Conservation (phyloP, 2,888 invertebrate species). For the Aricia artaxerxes region DNA sequence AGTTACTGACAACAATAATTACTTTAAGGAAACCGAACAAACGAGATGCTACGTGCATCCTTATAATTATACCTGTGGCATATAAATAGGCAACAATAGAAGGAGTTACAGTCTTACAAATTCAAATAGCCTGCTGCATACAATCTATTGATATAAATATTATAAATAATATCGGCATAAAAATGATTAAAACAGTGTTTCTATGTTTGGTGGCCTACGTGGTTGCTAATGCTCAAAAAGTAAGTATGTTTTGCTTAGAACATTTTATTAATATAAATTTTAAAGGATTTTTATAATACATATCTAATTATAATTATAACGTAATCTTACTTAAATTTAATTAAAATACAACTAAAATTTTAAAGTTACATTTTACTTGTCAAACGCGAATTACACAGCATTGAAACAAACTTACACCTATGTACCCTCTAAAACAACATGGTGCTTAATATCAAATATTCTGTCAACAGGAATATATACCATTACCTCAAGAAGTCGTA, state of each 20-base stretch:
- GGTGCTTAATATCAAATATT: not conserved
- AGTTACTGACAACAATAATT: conserved; percentile 12
- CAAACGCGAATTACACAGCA: not conserved
- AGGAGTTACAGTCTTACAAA: not conserved
- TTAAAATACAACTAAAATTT: no score
- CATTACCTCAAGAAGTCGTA: conserved; percentile 33
- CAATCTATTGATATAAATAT: not conserved
- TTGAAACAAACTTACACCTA: no score
- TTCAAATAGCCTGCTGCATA: not conserved
- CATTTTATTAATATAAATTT: not conserved
- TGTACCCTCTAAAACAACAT: not conserved
- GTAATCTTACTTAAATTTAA: no score
- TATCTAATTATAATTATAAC: no score
- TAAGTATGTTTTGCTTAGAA: not conserved
- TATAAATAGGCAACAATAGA: conserved; percentile 21
- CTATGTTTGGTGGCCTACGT: not conserved
- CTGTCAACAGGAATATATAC: conserved; percentile 33
- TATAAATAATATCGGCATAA: not conserved
- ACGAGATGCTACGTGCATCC: conserved; percentile 20
- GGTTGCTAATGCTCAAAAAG: not conserved
- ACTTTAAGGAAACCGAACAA: not conserved
- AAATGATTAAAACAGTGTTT: not conserved
- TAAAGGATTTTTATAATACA: no score
- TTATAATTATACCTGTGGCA: conserved; percentile 21
- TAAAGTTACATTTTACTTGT: no score